Conservation (phyloP, 2,113 vertebrate species). For the Setophaga petechia region DNA sequence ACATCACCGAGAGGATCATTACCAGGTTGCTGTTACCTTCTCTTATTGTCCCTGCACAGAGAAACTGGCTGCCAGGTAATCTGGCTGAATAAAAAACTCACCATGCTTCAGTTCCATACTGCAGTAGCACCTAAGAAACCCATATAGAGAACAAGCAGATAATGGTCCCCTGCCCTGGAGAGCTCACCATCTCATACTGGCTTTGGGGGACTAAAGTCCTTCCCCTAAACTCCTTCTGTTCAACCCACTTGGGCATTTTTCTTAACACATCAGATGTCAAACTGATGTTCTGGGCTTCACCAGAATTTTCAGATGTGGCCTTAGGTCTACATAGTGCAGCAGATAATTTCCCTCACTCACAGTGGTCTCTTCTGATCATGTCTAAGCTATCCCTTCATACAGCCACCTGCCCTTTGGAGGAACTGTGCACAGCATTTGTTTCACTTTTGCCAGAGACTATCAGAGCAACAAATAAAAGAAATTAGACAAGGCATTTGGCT, state of each 20-base stretch:
- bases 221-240: not conserved
- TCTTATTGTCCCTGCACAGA: not conserved
- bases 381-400: not conserved
- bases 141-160: not conserved
- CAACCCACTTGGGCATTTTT: not conserved
- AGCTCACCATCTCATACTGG: accelerated
- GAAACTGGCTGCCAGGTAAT: not conserved
- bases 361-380: not conserved
- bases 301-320: not conserved
- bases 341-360: not conserved
- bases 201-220: not conserved
- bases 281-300: not conserved
- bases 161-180: not conserved
- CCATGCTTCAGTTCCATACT: not conserved
- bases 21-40: not conserved
- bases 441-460: not conserved
- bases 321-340: not conserved
- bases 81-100: not conserved
- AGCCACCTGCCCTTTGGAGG: not conserved
- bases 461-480: not conserved
- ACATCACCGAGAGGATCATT: not conserved
- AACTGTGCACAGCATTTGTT: not conserved
- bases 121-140: not conserved
- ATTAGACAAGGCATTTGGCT: not conserved
- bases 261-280: not conserved